Conservation (phyloP, 2,888 invertebrate genomes). For the Druceiella hillmani region DNA sequence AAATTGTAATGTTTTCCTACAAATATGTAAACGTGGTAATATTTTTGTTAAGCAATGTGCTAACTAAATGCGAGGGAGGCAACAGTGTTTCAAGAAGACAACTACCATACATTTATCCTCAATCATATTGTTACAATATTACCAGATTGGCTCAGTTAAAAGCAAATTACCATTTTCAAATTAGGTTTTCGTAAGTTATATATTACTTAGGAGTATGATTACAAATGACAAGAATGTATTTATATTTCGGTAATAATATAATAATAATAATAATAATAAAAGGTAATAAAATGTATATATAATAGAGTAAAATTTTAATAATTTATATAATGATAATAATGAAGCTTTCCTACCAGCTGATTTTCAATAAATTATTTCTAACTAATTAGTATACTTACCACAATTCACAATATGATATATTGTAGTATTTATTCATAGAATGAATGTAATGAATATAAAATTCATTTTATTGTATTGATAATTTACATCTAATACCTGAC, state of each 20-base stretch:
- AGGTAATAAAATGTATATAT: slow-evolving; percentile 55
- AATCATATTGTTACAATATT: not conserved
- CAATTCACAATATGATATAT: slow-evolving; percentile 33
- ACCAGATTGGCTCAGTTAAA: slow-evolving; percentile 54
- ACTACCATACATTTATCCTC: not conserved
- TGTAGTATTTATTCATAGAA: slow-evolving; percentile 20
- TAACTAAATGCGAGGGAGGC: slow-evolving; percentile 43
- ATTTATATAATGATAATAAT: slow-evolving; percentile 56
- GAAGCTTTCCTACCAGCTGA: slow-evolving; percentile 55
- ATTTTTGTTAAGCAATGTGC: too few species aligned
- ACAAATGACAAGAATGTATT: slow-evolving; percentile 55
- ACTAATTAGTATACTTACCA: slow-evolving; percentile 61
- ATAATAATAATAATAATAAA: slow-evolving; percentile 51
- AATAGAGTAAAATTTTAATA: slow-evolving; percentile 52
- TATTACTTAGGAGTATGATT: slow-evolving; percentile 53
- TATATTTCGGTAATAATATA: slow-evolving; percentile 50
- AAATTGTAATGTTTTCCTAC: too few species aligned
- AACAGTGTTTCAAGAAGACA: slow-evolving; percentile 30
- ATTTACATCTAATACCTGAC: too few species aligned
- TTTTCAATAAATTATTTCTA: slow-evolving; percentile 60
- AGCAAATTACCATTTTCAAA: slow-evolving; percentile 48
- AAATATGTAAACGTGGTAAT: too few species aligned
- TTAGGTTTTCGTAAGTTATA: slow-evolving; percentile 47
- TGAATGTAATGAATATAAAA: too few species aligned
- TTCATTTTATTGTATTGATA: too few species aligned